phyloP scores from a whole-genome alignment of 2,113 vertebrate species.

The Spermophilus dauricus region DNA sequence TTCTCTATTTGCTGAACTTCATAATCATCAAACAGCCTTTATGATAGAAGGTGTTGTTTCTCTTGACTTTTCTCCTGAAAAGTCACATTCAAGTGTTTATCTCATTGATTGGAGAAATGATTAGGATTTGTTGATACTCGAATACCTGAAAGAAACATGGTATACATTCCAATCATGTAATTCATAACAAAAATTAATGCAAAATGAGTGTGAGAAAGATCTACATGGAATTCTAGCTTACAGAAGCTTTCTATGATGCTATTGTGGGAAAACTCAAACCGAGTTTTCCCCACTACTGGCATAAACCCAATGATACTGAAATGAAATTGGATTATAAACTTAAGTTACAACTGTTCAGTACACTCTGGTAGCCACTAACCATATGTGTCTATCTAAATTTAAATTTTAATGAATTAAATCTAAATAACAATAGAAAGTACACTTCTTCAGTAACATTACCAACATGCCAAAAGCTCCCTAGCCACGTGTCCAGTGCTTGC shows the following conservation, averaged over 20 bases:
- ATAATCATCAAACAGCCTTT: not conserved
- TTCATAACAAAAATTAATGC: not conserved
- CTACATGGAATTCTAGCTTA: not conserved
- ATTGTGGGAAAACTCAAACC: not conserved
- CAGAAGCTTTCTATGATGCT: not conserved
- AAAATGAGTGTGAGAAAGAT: not conserved
- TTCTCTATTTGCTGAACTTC: not conserved
- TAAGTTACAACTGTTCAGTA: not conserved
- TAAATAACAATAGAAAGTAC: too few species aligned
- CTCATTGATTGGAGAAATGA: too few species aligned
- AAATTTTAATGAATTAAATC: too few species aligned
- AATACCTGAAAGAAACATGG: too few species aligned
- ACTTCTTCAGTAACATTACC: too few species aligned
- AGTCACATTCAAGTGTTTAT: too few species aligned
- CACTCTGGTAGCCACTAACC: not conserved
- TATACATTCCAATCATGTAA: not conserved
- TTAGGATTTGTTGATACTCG: too few species aligned
- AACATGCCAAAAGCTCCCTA: too few species aligned
- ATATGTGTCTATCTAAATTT: not conserved
- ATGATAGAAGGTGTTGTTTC: not conserved
- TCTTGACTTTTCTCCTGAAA: too few species aligned
- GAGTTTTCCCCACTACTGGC: not conserved
- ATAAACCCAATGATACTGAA: not conserved
- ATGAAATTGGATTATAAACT: not conserved
- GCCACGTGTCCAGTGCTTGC: not conserved